These are phyloP conservation scores for Casuarius casuarius DNA, from an alignment of 2,113 vertebrate species.

Conservation along the genomic window DNA sequence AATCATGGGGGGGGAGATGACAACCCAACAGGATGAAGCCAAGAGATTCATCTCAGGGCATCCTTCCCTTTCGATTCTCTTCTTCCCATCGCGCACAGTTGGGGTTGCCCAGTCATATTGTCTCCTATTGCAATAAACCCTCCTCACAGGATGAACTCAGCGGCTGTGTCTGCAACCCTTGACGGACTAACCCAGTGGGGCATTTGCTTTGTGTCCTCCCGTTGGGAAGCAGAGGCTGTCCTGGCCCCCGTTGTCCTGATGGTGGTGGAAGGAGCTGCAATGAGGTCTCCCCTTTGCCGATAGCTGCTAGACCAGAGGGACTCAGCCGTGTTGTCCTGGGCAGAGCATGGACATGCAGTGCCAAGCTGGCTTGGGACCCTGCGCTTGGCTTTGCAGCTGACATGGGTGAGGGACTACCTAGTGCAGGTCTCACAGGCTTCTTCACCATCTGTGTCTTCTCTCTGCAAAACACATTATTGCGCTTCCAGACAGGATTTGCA, in stretches of 20 bases:
- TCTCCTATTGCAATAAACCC: not conserved
- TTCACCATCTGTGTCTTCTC: not conserved
- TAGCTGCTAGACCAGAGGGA: not conserved
- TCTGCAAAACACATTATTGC: not conserved
- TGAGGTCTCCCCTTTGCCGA: not conserved
- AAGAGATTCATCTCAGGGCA: not conserved
- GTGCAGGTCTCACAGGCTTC: not conserved
- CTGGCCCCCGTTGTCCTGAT: not conserved
- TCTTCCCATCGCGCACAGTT: not conserved
- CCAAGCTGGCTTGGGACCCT: not conserved
- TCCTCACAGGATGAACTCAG: rapidly evolving
- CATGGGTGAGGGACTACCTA: not conserved
- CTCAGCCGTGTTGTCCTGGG: rapidly evolving
- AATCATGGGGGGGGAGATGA: conserved; percentile 27
- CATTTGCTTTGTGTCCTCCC: not conserved
- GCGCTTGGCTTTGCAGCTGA: not conserved
- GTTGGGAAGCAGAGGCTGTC: not conserved
- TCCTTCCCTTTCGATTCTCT: not conserved
- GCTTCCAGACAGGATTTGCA: not conserved
- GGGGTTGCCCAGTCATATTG: not conserved
- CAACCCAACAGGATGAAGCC: not conserved
- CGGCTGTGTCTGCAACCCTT: not conserved
- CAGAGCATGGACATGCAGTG: not conserved
- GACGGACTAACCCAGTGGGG: rapidly evolving
- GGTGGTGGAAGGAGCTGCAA: not conserved